Conservation (phyloP, 1,140 invertebrate species). For the Cotesia chilonis region DNA sequence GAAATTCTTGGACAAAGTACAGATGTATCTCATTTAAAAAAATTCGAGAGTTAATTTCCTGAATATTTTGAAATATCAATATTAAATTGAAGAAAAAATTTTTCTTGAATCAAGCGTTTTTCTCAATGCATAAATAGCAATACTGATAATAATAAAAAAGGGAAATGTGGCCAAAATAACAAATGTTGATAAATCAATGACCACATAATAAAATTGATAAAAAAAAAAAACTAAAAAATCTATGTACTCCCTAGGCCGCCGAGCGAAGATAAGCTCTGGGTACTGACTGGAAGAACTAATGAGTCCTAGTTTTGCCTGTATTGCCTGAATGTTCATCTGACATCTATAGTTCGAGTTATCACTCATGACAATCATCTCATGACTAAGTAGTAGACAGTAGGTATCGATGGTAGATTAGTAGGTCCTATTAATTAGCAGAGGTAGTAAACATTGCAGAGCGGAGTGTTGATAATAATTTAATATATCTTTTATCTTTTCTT, state of each 20-base stretch:
- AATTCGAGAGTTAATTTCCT: too few relatives aligned
- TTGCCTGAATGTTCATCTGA: conserved; percentile 56
- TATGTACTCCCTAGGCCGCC: conserved; percentile 67
- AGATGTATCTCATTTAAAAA: too few relatives aligned
- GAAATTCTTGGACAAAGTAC: too few relatives aligned
- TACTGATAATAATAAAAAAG: conserved; percentile 22
- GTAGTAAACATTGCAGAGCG: conserved; percentile 44
- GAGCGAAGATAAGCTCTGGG: conserved; percentile 55
- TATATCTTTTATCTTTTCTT: conserved; percentile 24
- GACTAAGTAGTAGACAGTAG: conserved; percentile 54
- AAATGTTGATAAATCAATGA: not conserved
- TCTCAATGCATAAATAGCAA: conserved; percentile 17
- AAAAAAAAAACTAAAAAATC: conserved; percentile 46
- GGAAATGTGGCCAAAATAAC: not conserved
- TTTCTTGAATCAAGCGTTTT: too few relatives aligned
- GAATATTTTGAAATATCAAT: too few relatives aligned
- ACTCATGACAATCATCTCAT: conserved; percentile 66
- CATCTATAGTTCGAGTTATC: conserved; percentile 55
- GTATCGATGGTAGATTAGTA: conserved; percentile 57
- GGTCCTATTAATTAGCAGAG: conserved; percentile 52
- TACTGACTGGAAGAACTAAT: conserved; percentile 66
- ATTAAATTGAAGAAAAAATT: too few relatives aligned
- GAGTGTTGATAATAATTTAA: conserved; percentile 17
- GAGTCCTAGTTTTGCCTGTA: conserved; percentile 65
- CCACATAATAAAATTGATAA: conserved; percentile 25